Base-by-base conservation (phyloP, 2,797 vertebrate genomes). In the Phyllotis vaccarum region DNA sequence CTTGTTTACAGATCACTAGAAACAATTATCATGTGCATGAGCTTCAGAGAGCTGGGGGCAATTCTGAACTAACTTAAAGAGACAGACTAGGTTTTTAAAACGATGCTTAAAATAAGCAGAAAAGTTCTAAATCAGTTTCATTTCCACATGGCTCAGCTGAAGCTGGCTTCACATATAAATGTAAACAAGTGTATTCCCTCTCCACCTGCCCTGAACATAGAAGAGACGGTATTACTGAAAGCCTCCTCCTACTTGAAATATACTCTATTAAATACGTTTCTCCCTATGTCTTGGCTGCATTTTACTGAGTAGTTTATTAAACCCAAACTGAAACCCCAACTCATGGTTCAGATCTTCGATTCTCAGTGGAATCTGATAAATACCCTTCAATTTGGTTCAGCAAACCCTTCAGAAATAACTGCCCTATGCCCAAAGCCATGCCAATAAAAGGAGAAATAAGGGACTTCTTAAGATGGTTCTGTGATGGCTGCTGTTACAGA, bases 11-110 rank as follows among this genome's bases (percentile, higher is more conserved):
- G 70, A 91, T 74, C 70, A 81, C 5, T 91, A 80, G 90, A 89
- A 96, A 95, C 89, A 95, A 95, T 94, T 94, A 96, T 91, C 62
- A 95, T 91, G 75, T 79, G 83, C 89, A 80, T 88, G 89, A 96
- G 83, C 34, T 82, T 94, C 78, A 83, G 60, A 93, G 91, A 90
- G 68, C 78, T 76, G 49, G 58, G 89, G 74, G n/a, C 80, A 96
- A 96, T 82, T 94, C 56, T 90, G 93, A 58, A 88, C 89, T 86
- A 90, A 95, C 85, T 79, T 92, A 93, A 97, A 95, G 92, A 95
- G 92, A 92, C 0, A 93, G 88, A 95, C 64, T 81, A 80, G 49
- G 68, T 83, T 96, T 92, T 78, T 91, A 89, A 94, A 95, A n/a
- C 52, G 94, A 54, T 95, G 54, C 89, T 96, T 96, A 88, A 92